Conservation (phyloP, 1,140 invertebrate genomes). For the Panonychus citri region DNA sequence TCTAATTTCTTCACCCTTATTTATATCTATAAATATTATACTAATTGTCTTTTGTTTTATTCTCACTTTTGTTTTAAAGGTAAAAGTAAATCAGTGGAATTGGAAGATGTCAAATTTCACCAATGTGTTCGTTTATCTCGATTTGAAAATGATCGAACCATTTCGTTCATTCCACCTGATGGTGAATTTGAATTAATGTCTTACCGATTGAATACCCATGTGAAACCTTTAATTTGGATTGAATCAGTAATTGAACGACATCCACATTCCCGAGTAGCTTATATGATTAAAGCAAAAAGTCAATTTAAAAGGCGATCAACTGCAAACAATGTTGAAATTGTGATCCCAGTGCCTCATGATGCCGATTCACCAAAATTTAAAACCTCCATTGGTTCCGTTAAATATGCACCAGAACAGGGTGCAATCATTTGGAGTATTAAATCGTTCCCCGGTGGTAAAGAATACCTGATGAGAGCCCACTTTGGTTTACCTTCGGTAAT, state of each 20-base stretch:
- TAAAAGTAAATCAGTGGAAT: conserved; percentile 93
- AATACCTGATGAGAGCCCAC: conserved; percentile 95
- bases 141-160: conserved; percentile 96
- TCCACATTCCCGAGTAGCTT: conserved; percentile 89
- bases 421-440: conserved; percentile 99
- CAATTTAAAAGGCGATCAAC: conserved; percentile 96
- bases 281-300: conserved; percentile 98
- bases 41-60: not conserved
- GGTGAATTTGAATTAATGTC: conserved; percentile 99
- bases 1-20: not conserved
- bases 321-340: conserved; percentile 96
- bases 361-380: conserved; percentile 98
- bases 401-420: conserved; percentile 91
- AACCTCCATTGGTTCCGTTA: conserved; percentile 88
- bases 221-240: conserved; percentile 97
- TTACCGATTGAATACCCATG: conserved; percentile 87
- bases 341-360: conserved; percentile 93
- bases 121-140: conserved; percentile 89
- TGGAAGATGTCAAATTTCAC: conserved; percentile 99
- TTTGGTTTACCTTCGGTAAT: conserved; percentile 94
- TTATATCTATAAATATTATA: no score
- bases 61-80: conserved; percentile 26
- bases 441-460: conserved; percentile 96
- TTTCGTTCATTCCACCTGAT: conserved; percentile 96
- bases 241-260: conserved; percentile 98